phyloP scores from a whole-genome alignment of 2,797 vertebrate genomes.

The Salmo trutta region DNA sequence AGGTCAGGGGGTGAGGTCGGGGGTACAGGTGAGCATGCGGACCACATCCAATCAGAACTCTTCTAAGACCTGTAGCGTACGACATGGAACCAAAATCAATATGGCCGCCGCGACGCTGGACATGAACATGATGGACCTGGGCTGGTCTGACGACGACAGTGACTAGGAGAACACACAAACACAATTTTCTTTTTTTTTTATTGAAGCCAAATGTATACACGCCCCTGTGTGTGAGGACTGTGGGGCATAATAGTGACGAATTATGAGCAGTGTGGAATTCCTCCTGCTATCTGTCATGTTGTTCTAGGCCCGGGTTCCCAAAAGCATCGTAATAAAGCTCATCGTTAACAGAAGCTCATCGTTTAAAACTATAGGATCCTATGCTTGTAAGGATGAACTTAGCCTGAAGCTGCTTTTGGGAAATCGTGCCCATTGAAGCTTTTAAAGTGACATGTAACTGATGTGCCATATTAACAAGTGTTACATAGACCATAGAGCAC shows the following conservation, averaged over 20 bases:
- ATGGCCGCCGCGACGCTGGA: slow-evolving; percentile 79
- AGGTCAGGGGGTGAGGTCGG: slow-evolving; percentile 70
- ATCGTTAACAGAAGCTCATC: no score
- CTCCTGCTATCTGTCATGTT: slow-evolving; percentile 36
- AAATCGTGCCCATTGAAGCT: slow-evolving; percentile 20
- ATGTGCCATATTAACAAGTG: slow-evolving; percentile 59
- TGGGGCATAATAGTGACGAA: slow-evolving; percentile 35
- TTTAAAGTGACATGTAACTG: slow-evolving; percentile 47
- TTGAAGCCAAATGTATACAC: slow-evolving; percentile 48
- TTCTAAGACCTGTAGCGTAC: slow-evolving; percentile 93
- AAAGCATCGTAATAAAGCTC: no score
- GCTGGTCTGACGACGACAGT: slow-evolving; percentile 89
- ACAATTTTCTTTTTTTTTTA: slow-evolving; percentile 42
- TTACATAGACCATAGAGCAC: slow-evolving; percentile 47
- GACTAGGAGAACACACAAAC: slow-evolving; percentile 57
- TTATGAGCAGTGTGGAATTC: slow-evolving; percentile 32
- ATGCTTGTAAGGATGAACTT: no score
- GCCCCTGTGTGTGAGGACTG: slow-evolving; percentile 43
- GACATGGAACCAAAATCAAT: slow-evolving; percentile 94
- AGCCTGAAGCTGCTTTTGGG: no score
- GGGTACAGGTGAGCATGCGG: slow-evolving; percentile 97
- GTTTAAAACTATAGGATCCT: no score
- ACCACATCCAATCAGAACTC: slow-evolving; percentile 93
- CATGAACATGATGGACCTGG: slow-evolving; percentile 91
- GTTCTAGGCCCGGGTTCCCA: slow-evolving; percentile 32